Base-by-base conservation (phyloP, 1,140 invertebrate genomes). In the Geopemphigus sp. region DNA sequence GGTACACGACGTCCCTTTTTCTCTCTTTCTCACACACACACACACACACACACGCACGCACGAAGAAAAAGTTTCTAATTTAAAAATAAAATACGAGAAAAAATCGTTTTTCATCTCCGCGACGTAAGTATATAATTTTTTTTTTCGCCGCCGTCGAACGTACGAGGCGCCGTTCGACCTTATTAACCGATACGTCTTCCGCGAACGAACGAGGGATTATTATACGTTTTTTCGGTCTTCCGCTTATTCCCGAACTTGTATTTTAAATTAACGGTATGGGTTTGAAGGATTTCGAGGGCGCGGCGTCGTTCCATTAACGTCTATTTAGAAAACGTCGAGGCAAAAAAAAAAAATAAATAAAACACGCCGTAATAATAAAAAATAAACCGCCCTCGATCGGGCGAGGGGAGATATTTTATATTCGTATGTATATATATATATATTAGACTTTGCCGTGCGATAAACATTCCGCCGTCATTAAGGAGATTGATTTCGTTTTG, bases 191-290 rank as follows among this genome's bases (percentile, higher is more conserved):
- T 76, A 76, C 73, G n/a, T 76, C 73, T 76, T 54, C 17, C 66
- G 32, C 66, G 8, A 68, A 68, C 64, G 22, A 68, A 66, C 17
- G 17, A 76, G 73, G 73, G 73, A 76, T 76, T 76, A 59, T 11
- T 39, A 39, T 39, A n/a, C 32, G 56, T 74, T 74, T 56, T 72
- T 47, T 47, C 47, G 47, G 47, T 32, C 26, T 63, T 72, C 54
- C 32, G 17, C 47, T 50, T 14, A 8, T 14, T 50, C 47, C 47
- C 47, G 14, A 50, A 50, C 73, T 59, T 45, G 73, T 47, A 61
- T 76, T 76, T 76, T 76, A 76, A 76, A 76, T 76, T 76, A 76
- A 76, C 73, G 73, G 73, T 76, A 61, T 39, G 64, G 29, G 54
- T 57, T 12, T 57, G 53, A 59, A 59, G 56, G 73, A 76, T 76